phyloP scores from a whole-genome alignment of 2,888 invertebrate genomes.

The Syrphus vitripennis region DNA sequence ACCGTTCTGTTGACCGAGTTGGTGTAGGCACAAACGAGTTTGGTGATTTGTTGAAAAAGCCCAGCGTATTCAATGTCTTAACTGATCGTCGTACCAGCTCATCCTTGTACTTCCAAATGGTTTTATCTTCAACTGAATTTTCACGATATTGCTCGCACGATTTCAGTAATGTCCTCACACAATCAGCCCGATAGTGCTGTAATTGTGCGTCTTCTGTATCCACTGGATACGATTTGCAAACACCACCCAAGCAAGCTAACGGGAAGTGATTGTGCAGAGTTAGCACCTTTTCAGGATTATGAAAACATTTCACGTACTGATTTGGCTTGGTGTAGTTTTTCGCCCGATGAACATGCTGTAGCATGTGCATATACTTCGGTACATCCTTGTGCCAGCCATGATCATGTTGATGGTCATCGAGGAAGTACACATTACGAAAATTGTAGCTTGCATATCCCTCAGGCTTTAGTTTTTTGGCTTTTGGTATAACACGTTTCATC shows the following conservation, averaged over 20 bases:
- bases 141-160: slow-evolving; percentile 91
- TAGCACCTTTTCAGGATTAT: slow-evolving; percentile 93
- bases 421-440: slow-evolving; percentile 95
- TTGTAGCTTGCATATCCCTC: slow-evolving; percentile 87
- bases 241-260: slow-evolving; percentile 91
- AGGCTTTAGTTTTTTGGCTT: slow-evolving; percentile 85
- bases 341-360: slow-evolving; percentile 94
- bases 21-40: slow-evolving; percentile 24
- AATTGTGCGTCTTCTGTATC: slow-evolving; percentile 92
- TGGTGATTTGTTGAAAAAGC: slow-evolving; percentile 82
- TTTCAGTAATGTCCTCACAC: slow-evolving; percentile 93
- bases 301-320: slow-evolving; percentile 96
- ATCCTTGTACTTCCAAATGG: slow-evolving; percentile 94
- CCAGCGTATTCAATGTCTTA: slow-evolving; percentile 86
- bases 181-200: slow-evolving; percentile 96
- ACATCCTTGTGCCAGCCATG: slow-evolving; percentile 91
- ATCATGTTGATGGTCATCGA: slow-evolving; percentile 91
- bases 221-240: slow-evolving; percentile 92
- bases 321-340: slow-evolving; percentile 96
- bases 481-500: slow-evolving; percentile 87
- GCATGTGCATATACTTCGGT: slow-evolving; percentile 95
- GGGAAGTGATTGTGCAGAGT: slow-evolving; percentile 97
- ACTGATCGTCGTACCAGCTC: slow-evolving; percentile 87
- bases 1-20: slow-evolving; percentile 77
- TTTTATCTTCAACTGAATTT: slow-evolving; percentile 91